Evolutionary conservation across 2,888 invertebrate species (phyloP), one percentile per base, ranked within the genome.

Genomic region (Andrena flavipes): DNA sequence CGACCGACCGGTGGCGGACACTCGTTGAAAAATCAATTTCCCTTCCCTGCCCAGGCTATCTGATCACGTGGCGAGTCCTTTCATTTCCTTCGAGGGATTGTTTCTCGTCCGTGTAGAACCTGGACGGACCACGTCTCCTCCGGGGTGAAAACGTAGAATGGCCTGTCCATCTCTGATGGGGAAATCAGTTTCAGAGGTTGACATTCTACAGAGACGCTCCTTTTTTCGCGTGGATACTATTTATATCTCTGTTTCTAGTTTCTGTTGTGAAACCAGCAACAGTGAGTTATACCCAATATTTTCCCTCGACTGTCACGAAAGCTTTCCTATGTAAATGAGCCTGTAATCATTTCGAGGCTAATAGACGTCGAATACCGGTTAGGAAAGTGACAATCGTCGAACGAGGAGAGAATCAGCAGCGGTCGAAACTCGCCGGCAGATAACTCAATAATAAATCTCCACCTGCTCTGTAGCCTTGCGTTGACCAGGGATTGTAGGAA

Each of bases 21-120:
- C 71, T 78, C 64, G 71, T 76, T 85, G 83, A 76, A 73, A 64
- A 77, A 80, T 80, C 80, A 73, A 77, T 80, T 63, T 67, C 30
- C 20, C 20, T 23, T 62, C 30, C 16, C 16, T 23, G 33, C 13
- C 13, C 7, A n/a, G n/a, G 30, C 48, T 6, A 63, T 63, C 33
- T 8, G 42, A 65, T 64, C 35, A 13, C 8, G 2, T 2, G 33
- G 8, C 4, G 20, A 26, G 49, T 13, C 23, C 26, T 29, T 30
- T 29, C 8, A 35, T 29, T n/a, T 49, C 30, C n/a, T 10, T 10
- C n/a, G 29, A 2, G 30, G 7, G n/a, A 51, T 51, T 51, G 51
- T 51, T 51, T 20, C 33, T 35, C 33, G 20, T n/a, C n/a, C 30
- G 1, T 30, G 8, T 3, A 30, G 26, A n/a, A 29, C 29, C 29